Evolutionary conservation across 2,113 vertebrate species (phyloP).

Genomic region (Thamnophis sirtalis): DNA sequence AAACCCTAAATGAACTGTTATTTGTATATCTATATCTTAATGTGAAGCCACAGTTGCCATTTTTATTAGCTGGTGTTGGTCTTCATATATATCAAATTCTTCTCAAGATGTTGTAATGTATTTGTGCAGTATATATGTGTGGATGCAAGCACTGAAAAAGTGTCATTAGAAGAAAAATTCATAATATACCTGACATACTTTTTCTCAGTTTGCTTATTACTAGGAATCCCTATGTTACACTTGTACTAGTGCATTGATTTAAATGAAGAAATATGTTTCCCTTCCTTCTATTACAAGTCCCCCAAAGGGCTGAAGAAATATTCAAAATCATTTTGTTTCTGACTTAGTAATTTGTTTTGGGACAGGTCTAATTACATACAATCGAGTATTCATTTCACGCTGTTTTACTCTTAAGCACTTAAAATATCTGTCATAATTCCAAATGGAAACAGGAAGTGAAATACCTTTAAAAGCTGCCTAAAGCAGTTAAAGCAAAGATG

Average conservation of each 20-base stretch:
- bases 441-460: constrained; percentile 33
- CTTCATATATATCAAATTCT: not conserved
- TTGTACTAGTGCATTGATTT: not conserved
- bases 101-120: not conserved
- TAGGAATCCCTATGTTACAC: not conserved
- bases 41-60: too few relatives aligned
- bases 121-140: not conserved
- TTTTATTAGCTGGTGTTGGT: too few relatives aligned
- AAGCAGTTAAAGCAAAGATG: constrained; percentile 17
- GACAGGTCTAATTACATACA: constrained; percentile 12
- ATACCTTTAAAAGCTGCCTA: constrained; percentile 10
- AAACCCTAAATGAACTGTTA: too few relatives aligned
- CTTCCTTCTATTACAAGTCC: not conserved
- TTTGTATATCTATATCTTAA: too few relatives aligned
- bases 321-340: constrained; percentile 12
- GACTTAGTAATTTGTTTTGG: not conserved
- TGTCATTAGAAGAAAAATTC: not conserved
- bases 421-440: constrained; percentile 25
- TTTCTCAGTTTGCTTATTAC: not conserved
- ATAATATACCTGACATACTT: not conserved
- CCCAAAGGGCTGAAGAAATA: not conserved
- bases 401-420: constrained; percentile 25
- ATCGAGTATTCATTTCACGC: constrained; percentile 39
- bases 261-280: not conserved
- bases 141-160: not conserved